Base-by-base conservation (phyloP, 1,140 invertebrate species). In the Danaus plexippus region DNA sequence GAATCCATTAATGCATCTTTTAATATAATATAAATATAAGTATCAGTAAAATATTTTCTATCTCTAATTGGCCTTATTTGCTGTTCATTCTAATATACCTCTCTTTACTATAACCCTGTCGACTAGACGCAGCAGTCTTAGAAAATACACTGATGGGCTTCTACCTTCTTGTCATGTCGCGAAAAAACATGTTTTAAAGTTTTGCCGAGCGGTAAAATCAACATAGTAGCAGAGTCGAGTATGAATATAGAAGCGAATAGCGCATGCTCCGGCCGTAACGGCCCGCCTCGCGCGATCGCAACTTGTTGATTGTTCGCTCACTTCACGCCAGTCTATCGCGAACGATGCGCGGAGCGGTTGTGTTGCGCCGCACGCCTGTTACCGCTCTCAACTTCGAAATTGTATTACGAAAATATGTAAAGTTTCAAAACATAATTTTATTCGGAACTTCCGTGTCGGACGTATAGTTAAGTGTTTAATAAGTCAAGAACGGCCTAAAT, bases 271-370 rank as follows among this genome's bases (percentile, higher is more conserved):
- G 69, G 53, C 61, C 63, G 59, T 67, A 66, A 70, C 66, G 69
- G 74, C 69, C 72, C 73, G 79, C 73, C 75, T 77, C 73, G 71
- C 71, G 58, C 72, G 60, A 72, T 64, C 71, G 72, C 78, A 77
- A 85, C 81, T 87, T 87, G 81, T 85, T 85, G 84, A 87, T 80
- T 82, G 80, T 83, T 81, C 78, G 67, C 81, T 85, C 83, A 83
- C 81, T 84, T 84, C 83, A 81, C 62, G 70, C 61, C 68, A 84
- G 83, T 84, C 71, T 71, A 72, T 64, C 80, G 81, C 80, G 77
- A 82, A 80, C 80, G 81, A 82, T 86, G 80, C 77, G 80, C 61
- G 58, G 79, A 65, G 75, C 60, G 78, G 81, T 76, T 62, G 83
- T 76, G 77, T 81, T 59, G 54, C 53, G 67, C 67, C 70, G 67